phyloP scores from a whole-genome alignment of 2,888 invertebrate species.

The Deilephila porcellus region DNA sequence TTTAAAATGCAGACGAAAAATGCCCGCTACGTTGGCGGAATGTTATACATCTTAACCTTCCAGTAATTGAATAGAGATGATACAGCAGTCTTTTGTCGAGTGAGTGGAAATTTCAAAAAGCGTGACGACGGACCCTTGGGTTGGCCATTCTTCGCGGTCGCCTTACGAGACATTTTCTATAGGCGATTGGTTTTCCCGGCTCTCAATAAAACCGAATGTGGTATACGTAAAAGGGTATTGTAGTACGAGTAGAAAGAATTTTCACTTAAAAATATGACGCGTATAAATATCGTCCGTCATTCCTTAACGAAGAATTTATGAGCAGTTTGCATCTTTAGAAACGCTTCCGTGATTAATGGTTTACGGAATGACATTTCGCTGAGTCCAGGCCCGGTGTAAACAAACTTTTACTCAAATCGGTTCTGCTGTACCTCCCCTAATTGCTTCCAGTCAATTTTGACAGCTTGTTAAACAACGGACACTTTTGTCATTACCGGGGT shows the following conservation, averaged over 20 bases:
- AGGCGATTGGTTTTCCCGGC: slow-evolving; percentile 9
- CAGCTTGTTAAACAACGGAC: slow-evolving; percentile 63
- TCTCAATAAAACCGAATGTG: slow-evolving; percentile 21
- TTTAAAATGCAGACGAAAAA: slow-evolving; percentile 24
- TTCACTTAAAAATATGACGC: slow-evolving; percentile 32
- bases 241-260: slow-evolving; percentile 32
- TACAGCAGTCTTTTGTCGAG: slow-evolving; percentile 66
- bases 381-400: slow-evolving; percentile 57
- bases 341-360: slow-evolving; percentile 69
- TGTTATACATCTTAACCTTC: slow-evolving; percentile 58
- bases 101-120: slow-evolving; percentile 64
- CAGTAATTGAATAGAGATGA: slow-evolving; percentile 73
- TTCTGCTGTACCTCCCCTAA: slow-evolving; percentile 62
- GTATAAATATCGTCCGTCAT: slow-evolving; percentile 41
- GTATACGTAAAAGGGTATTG: slow-evolving; percentile 29
- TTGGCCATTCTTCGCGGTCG: slow-evolving; percentile 51
- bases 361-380: slow-evolving; percentile 57
- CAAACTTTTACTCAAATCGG: slow-evolving; percentile 69
- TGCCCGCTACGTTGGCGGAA: slow-evolving; percentile 12
- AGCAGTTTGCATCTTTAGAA: slow-evolving; percentile 60
- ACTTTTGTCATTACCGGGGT: slow-evolving; percentile 35
- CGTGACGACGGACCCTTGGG: slow-evolving; percentile 60
- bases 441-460: slow-evolving; percentile 67
- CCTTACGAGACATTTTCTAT: slow-evolving; percentile 30
- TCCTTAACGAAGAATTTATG: slow-evolving; percentile 60